Conservation (phyloP, 2,113 vertebrate species). For the Furnarius figulus region DNA sequence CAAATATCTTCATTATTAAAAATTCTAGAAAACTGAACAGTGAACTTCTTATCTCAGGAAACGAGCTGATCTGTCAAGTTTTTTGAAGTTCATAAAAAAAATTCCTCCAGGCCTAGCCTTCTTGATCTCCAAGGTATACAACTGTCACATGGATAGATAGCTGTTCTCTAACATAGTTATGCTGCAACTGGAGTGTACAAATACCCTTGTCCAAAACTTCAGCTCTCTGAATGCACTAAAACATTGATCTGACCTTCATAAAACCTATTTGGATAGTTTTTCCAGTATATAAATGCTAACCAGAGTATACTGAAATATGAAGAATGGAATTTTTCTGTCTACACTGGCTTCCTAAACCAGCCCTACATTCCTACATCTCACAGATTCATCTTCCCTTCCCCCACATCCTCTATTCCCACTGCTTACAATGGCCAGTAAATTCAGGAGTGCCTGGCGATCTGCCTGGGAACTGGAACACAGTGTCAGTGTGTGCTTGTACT, state of each 20-base stretch:
- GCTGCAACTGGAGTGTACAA: not conserved
- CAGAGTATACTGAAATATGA: not conserved
- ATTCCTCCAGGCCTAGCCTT: not conserved
- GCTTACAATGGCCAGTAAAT: not conserved
- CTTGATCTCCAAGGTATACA: not conserved
- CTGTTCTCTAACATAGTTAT: not conserved
- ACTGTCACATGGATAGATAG: not conserved
- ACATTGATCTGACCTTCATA: not conserved
- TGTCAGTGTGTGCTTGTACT: not conserved
- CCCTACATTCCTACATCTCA: not conserved
- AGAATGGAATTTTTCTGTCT: not conserved
- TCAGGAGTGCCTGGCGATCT: not conserved
- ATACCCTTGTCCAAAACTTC: not conserved
- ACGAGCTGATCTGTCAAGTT: not conserved
- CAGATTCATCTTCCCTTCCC: not conserved
- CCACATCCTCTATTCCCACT: not conserved
- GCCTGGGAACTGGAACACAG: not conserved
- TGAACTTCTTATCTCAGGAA: not conserved
- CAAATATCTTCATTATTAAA: not conserved
- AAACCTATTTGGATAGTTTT: not conserved
- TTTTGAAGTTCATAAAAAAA: not conserved
- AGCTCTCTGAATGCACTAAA: not conserved
- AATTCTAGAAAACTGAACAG: not conserved
- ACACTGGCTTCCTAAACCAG: not conserved
- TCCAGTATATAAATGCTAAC: not conserved